Conservation (phyloP, 2,113 vertebrate genomes). For the Gymnorhina tibicen region DNA sequence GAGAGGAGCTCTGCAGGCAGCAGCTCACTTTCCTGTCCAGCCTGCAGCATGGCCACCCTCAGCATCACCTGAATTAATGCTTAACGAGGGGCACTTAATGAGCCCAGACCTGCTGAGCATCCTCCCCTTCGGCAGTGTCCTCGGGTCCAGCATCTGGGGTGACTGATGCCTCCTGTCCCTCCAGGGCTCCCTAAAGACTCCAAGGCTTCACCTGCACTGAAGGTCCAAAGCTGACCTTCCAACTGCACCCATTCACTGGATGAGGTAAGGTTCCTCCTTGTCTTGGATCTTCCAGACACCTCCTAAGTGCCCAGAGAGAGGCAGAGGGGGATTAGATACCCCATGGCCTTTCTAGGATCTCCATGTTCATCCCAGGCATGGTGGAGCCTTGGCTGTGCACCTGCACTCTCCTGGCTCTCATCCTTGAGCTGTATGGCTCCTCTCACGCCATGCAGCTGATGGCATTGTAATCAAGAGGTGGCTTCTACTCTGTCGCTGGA, state of each 20-base stretch:
- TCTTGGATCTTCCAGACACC: not conserved
- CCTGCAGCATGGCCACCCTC: not conserved
- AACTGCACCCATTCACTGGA: not conserved
- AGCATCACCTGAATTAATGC: not conserved
- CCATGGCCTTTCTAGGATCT: not conserved
- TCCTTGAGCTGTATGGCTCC: not conserved
- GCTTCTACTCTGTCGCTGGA: not conserved
- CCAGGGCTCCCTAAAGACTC: not conserved
- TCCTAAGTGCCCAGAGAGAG: not conserved
- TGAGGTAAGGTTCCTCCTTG: not conserved
- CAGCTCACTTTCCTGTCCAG: not conserved
- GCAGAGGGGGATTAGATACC: not conserved
- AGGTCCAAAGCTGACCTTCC: not conserved
- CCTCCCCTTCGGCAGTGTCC: not conserved
- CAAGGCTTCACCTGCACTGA: not conserved
- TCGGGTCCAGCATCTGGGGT: not conserved
- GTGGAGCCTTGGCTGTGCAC: not conserved
- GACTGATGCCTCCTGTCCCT: not conserved
- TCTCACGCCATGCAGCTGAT: fast-evolving
- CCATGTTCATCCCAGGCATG: fast-evolving
- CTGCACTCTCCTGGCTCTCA: not conserved
- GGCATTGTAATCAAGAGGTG: not conserved
- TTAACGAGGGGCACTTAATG: fast-evolving
- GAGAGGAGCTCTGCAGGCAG: not conserved
- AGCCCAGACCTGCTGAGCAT: not conserved